phyloP scores from a whole-genome alignment of 2,113 vertebrate species.

The Merops nubicus region DNA sequence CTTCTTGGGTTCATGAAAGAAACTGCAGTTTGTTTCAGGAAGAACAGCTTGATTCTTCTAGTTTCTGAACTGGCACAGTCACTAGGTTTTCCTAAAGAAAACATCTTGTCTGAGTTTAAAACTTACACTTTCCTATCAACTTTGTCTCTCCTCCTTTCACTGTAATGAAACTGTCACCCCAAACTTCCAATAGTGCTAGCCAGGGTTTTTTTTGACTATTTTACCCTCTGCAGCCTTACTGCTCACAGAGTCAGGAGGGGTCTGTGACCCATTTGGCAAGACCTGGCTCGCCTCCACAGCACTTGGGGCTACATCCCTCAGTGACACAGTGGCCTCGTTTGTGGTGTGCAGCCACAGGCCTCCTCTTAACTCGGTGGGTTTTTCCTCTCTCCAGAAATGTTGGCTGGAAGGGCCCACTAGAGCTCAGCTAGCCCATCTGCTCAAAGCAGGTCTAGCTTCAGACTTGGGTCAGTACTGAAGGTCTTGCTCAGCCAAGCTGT shows the following conservation, averaged over 20 bases:
- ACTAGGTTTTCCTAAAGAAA: neutral
- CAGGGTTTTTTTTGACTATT: neutral
- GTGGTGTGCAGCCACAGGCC: neutral
- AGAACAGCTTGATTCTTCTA: neutral
- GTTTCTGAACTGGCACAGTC: neutral
- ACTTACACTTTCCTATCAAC: neutral
- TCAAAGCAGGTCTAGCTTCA: neutral
- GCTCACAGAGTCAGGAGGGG: neutral
- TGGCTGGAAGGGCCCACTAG: neutral
- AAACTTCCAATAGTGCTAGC: neutral
- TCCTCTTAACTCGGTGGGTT: neutral
- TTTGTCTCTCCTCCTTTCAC: neutral
- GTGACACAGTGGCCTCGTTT: neutral
- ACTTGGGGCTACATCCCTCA: neutral
- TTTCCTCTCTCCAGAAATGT: too few relatives aligned
- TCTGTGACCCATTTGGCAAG: neutral
- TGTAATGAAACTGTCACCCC: neutral
- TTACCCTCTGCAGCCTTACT: neutral
- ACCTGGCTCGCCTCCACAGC: neutral
- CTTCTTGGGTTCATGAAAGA: neutral
- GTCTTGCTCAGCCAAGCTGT: neutral
- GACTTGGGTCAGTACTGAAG: neutral
- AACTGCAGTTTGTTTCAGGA: neutral
- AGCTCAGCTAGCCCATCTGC: neutral
- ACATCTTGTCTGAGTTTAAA: neutral